phyloP scores from a whole-genome alignment of 2,888 invertebrate species.

The Drosophila birchii region DNA sequence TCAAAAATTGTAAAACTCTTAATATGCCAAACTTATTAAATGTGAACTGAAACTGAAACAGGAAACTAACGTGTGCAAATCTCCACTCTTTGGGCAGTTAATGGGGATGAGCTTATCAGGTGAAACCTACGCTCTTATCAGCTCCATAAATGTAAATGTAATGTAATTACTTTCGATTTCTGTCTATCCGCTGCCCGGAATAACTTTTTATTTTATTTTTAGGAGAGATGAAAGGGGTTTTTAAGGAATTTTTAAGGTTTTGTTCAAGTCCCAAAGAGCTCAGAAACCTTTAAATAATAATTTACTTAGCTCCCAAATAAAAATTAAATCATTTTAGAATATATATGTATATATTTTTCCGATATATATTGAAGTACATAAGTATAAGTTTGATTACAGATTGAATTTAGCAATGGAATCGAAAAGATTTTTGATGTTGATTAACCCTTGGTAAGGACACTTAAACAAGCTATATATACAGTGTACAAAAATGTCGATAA shows the following conservation, averaged over 20 bases:
- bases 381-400: slow-evolving; percentile 43
- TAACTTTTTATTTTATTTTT: background rate
- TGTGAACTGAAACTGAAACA: slow-evolving; percentile 39
- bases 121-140: background rate
- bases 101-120: background rate
- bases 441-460: slow-evolving; percentile 81
- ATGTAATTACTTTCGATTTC: slow-evolving; percentile 1
- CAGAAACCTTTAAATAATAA: background rate
- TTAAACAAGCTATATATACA: slow-evolving; percentile 72
- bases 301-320: background rate
- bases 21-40: slow-evolving; percentile 59
- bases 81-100: background rate
- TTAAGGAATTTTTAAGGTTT: background rate
- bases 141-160: background rate
- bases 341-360: slow-evolving; percentile 41
- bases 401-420: slow-evolving; percentile 44
- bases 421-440: slow-evolving; percentile 44
- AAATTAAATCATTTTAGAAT: slow-evolving; percentile 2
- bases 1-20: slow-evolving; percentile 19
- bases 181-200: background rate
- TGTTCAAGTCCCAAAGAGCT: background rate
- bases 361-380: slow-evolving; percentile 42
- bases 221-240: background rate
- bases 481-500: slow-evolving; percentile 42
- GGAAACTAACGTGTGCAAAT: background rate